These are phyloP conservation scores for Parotocinclus haroldoi DNA, from an alignment of 2,797 vertebrate species.

Conservation along the genomic window DNA sequence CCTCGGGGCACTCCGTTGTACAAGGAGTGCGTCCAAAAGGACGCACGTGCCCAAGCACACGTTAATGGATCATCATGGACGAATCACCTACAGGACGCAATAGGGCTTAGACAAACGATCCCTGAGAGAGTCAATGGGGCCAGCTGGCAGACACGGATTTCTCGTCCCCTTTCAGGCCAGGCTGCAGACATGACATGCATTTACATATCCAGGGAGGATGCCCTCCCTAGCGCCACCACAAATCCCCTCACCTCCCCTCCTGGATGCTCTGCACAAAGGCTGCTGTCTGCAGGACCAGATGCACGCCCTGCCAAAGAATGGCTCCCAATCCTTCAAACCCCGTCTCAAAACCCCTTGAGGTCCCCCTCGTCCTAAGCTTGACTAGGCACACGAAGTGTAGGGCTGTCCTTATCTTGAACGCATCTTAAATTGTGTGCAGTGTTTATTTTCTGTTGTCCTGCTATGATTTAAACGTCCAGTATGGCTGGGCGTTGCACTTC, in stretches of 20 bases:
- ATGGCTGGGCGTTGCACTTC: conserved; percentile 17
- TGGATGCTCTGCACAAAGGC: conserved; percentile 45
- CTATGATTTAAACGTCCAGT: conserved; percentile 10
- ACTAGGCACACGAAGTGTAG: conserved; percentile 33
- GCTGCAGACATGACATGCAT: conserved; percentile 59
- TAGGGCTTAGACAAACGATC: conserved; percentile 57
- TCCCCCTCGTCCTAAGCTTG: conserved; percentile 29
- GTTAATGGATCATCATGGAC: conserved; percentile 46
- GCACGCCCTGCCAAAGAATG: conserved; percentile 47
- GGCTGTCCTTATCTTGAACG: conserved; percentile 34
- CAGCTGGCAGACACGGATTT: conserved; percentile 58
- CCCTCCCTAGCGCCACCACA: conserved; percentile 26
- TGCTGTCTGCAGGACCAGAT: conserved; percentile 49
- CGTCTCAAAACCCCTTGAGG: conserved; percentile 1
- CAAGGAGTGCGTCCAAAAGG: conserved; percentile 19
- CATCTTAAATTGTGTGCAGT: conserved; percentile 27
- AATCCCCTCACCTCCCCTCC: conserved; percentile 23
- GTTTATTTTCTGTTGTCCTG: conserved; percentile 10
- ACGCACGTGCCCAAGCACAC: conserved; percentile 9
- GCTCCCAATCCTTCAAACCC: conserved; percentile 21
- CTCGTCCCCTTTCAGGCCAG: conserved; percentile 49
- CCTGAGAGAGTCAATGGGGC: conserved; percentile 58
- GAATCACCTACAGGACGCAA: conserved; percentile 54
- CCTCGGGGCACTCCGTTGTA: conserved; percentile 29
- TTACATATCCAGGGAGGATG: conserved; percentile 38